Evolutionary conservation across 2,888 invertebrate genomes (phyloP).

Genomic region (Hofmannophila pseudospretella): DNA sequence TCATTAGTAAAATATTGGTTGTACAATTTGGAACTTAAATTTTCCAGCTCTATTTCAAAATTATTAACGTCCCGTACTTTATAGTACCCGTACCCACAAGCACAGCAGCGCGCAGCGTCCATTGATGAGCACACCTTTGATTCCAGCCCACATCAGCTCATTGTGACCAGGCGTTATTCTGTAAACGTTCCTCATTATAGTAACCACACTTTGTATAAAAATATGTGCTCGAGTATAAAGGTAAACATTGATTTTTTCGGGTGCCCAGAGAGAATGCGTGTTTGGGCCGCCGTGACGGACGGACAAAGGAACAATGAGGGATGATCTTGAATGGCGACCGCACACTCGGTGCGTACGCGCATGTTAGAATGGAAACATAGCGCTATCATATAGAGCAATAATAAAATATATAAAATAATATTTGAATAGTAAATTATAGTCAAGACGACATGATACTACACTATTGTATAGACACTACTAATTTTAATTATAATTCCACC

Average conservation of each 20-base stretch:
- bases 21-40: too few relatives aligned
- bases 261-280: constrained; percentile 63
- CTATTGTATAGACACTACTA: too few relatives aligned
- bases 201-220: constrained; percentile 72
- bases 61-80: constrained; percentile 37
- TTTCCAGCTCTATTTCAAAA: too few relatives aligned
- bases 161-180: constrained; percentile 75
- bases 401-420: too few relatives aligned
- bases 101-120: constrained; percentile 29
- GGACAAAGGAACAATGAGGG: constrained; percentile 65
- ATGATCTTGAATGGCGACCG: constrained; percentile 70
- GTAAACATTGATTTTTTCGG: constrained; percentile 73
- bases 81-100: constrained; percentile 29
- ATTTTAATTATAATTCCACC: too few relatives aligned
- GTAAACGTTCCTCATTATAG: constrained; percentile 72
- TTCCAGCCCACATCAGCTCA: constrained; percentile 57
- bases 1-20: too few relatives aligned
- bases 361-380: too few relatives aligned
- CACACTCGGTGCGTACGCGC: constrained; percentile 60
- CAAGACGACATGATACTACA: too few relatives aligned
- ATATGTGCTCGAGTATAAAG: constrained; percentile 73
- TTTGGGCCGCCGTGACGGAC: constrained; percentile 68
- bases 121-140: constrained; percentile 66
- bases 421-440: too few relatives aligned
- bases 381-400: too few relatives aligned